Base-by-base conservation (phyloP, 2,113 vertebrate species). In the Protobothrops mucrosquamatus region DNA sequence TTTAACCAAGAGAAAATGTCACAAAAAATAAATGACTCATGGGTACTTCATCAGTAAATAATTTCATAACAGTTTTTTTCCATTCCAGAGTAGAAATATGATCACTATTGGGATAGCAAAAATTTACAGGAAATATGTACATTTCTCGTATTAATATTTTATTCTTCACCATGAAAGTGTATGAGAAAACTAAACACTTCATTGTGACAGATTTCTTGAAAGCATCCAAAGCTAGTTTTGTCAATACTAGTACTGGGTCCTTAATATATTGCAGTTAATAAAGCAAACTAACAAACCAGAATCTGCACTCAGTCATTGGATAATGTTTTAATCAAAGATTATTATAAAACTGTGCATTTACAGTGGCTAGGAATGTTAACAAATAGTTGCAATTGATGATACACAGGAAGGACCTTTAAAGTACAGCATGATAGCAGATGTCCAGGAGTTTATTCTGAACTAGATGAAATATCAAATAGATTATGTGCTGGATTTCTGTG, bases 11-110 rank as follows among this genome's bases (percentile, higher is more conserved):
- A 87, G 56, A 93, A 90, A 93, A 90, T 64, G 88, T 15, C 92
- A 86, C 57, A 86, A 51, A 86, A 93, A 93, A 90, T 90, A 90
- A 90, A 93, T 93, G 92, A 90, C 88, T 93, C 56, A 86, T 52
- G 23, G 74, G 86, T 87, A 90, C 39, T 81, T 93, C 55, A 64
- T 24, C 88, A 93, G 89, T 90, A 90, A 93, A 93, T 93, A 93
- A 93, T 90, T 93, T 93, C 20, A 90, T 64, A 56, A 90, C 39
- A 93, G 54, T 86, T 87, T 39, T 59, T 81, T 81, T 87, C 88
- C 43, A 89, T 85, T 89, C 61, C 74, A 90, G 81, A 93, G 90
- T 87, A 93, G 55, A 90, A 93, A 90, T 93, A 81, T 64, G 92
- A 93, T 93, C 90, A 93, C 86, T 57, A 52, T 26, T 64, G 89